These are phyloP conservation scores for Drosophila siamana DNA, from an alignment of 2,888 invertebrate genomes.

Conservation along the genomic window DNA sequence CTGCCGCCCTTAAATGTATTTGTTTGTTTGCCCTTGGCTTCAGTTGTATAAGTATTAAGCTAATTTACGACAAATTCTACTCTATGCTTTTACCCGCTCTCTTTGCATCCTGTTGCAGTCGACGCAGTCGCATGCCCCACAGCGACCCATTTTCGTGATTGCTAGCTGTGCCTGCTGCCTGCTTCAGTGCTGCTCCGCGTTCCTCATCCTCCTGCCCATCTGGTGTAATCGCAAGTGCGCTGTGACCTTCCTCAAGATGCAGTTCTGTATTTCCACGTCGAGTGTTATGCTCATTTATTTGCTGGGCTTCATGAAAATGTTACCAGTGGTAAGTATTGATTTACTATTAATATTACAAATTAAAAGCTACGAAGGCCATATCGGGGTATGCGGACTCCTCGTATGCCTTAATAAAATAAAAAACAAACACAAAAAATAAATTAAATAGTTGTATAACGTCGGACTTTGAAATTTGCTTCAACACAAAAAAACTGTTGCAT, in stretches of 20 bases:
- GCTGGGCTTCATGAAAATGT: conserved; percentile 86
- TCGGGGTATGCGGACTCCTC: no score
- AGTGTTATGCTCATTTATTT: conserved; percentile 89
- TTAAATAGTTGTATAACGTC: no score
- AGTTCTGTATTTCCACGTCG: conserved; percentile 89
- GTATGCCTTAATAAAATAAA: no score
- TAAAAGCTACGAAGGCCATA: no score
- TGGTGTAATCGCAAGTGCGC: conserved; percentile 86
- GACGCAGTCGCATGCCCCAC: conserved; percentile 66
- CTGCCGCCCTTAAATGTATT: conserved; percentile 4
- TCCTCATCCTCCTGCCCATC: conserved; percentile 84
- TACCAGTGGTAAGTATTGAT: conserved; percentile 85
- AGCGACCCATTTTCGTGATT: conserved; percentile 84
- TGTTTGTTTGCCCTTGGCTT: conserved; percentile 6
- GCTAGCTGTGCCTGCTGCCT: conserved; percentile 85
- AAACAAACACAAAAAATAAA: no score
- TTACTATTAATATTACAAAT: neutral
- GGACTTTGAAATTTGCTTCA: no score
- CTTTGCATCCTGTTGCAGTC: conserved; percentile 62
- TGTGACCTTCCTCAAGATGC: conserved; percentile 89
- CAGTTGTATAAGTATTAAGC: conserved; percentile 5
- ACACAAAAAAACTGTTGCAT: neutral
- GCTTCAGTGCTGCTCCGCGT: conserved; percentile 85
- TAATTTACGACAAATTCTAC: conserved; percentile 22
- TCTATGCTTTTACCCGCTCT: conserved; percentile 12